Evolutionary conservation across 2,113 vertebrate species (phyloP), one percentile per base, ranked within the genome.

Genomic region (Tetrao urogallus): DNA sequence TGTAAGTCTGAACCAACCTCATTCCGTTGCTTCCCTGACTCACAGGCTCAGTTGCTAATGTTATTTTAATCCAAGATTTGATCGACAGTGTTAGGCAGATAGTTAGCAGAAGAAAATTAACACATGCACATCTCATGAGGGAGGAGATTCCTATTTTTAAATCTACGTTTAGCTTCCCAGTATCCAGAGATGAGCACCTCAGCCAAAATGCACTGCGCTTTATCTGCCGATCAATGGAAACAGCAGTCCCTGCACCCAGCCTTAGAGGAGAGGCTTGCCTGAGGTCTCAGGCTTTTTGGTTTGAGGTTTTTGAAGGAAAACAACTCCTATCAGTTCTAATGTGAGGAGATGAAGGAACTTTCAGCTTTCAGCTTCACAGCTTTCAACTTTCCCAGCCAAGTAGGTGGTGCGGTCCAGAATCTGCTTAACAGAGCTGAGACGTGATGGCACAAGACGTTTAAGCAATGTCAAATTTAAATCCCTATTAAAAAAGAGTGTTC

Each of bases 401-500:
- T 75, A 89, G 81, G 90, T 76, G 94, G 83, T 17, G 0, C 13
- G 87, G 90, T 95, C 91, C 90, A 90, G 89, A 82, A 92, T 82
- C 73, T 93, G 65, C 70, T 54, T 76, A 92, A 89, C 92, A 95
- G 76, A 96, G 78, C 93, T 94, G 82, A 93, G 96, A 95, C 50
- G 43, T 86, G 66, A 92, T 91, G 92, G 92, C 92, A 96, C 82
- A 87, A 93, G 67, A 89, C 95, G 93, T 94, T 96, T 96, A 96
- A 95, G 77, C 88, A 91, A 96, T 97, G 97, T 97, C 96, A 97
- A 93, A 96, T 96, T 89, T 95, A 97, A 97, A 98, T 95, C 93
- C 96, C 90, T 95, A 38, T 97, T 97, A 97, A 95, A 92, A 95
- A 97, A 88, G 93, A 94, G 90, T 87, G 93, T 96, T 97, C 88